Percentiles rank a stretch among this genome's conserved stretches.
phyloP scores from a whole-genome alignment of 2,113 vertebrate species.

The Sylvietta virens region DNA sequence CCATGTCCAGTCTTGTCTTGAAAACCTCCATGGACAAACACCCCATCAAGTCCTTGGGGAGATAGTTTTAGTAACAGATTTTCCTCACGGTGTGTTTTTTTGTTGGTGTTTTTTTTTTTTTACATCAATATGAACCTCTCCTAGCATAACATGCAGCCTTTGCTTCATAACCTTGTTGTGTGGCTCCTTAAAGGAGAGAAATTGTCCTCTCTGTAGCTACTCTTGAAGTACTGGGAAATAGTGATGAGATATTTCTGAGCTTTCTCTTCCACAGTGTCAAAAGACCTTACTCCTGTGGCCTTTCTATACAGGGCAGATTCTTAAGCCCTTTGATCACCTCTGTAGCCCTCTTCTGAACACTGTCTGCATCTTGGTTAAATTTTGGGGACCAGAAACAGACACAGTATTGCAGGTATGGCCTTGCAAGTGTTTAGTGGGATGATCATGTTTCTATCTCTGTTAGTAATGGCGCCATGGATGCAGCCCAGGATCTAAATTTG shows the following conservation, averaged over 20 bases:
- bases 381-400: not conserved
- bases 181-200: not conserved
- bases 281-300: not conserved
- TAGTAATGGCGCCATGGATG: not conserved
- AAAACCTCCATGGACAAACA: not conserved
- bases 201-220: not conserved
- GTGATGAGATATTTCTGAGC: not conserved
- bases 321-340: not conserved
- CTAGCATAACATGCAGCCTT: not conserved
- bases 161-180: not conserved
- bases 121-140: not conserved
- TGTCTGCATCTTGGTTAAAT: not conserved
- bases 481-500: not conserved
- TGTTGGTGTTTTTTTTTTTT: not conserved
- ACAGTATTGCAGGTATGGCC: not conserved
- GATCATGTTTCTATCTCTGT: not conserved
- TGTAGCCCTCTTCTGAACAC: no score
- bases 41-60: accelerated
- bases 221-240: not conserved
- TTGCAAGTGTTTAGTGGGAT: not conserved
- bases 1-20: accelerated
- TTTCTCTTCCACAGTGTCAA: not conserved
- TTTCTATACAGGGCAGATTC: not conserved
- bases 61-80: not conserved
- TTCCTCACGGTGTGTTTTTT: not conserved